These are phyloP conservation scores for Mellivora capensis DNA, from an alignment of 2,113 vertebrate genomes.

Conservation along the genomic window DNA sequence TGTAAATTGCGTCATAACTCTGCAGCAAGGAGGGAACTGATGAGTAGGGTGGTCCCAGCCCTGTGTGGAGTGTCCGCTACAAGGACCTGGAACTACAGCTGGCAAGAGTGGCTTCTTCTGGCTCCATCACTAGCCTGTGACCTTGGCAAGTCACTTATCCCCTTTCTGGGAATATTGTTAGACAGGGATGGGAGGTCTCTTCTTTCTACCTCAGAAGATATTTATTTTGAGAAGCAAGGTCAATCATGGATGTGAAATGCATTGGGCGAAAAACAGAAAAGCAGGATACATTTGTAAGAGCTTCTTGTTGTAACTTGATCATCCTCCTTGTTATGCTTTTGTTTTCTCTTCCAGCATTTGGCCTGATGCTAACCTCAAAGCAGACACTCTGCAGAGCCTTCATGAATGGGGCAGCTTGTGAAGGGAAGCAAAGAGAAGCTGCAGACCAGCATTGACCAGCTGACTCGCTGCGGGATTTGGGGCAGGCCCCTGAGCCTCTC, in stretches of 20 bases:
- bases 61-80: not conserved
- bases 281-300: not conserved
- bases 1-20: not conserved
- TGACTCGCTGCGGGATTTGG: not conserved
- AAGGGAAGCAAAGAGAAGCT: not conserved
- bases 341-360: not conserved
- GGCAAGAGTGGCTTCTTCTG: not conserved
- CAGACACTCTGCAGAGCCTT: not conserved
- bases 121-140: not conserved
- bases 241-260: not conserved
- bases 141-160: constrained; percentile 23
- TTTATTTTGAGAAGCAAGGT: constrained; percentile 56
- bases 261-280: not conserved
- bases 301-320: not conserved
- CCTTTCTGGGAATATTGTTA: not conserved
- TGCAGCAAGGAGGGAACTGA: not conserved
- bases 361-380: constrained; percentile 21
- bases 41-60: not conserved
- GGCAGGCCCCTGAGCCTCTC: not conserved
- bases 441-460: not conserved
- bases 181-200: not conserved
- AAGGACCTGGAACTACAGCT: not conserved
- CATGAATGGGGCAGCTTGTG: not conserved
- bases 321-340: not conserved
- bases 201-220: not conserved